Percentiles rank a stretch among this genome's conserved stretches.
Conservation (phyloP, 2,888 invertebrate genomes). For the Tholera decimalis region DNA sequence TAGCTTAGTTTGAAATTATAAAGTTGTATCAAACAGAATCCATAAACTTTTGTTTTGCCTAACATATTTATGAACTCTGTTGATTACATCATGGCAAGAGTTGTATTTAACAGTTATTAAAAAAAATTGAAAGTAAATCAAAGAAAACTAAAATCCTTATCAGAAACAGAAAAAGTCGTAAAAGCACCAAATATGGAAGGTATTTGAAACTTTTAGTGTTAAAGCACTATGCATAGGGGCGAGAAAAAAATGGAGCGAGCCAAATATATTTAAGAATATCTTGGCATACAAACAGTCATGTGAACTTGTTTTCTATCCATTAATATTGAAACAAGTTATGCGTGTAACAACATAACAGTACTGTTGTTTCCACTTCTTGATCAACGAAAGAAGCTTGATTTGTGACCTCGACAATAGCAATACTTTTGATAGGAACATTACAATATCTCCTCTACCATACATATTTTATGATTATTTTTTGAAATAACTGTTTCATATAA, state of each 20-base stretch:
- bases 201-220: neutral
- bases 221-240: too few relatives aligned
- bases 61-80: too few relatives aligned
- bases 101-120: too few relatives aligned
- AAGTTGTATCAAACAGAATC: too few relatives aligned
- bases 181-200: neutral
- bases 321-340: conserved; percentile 43
- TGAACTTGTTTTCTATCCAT: conserved; percentile 47
- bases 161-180: neutral
- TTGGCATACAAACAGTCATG: conserved; percentile 44
- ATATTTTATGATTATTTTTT: conserved; percentile 58
- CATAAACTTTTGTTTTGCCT: too few relatives aligned
- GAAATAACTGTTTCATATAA: conserved; percentile 60
- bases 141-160: neutral
- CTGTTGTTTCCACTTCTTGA: conserved; percentile 41
- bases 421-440: conserved; percentile 54
- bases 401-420: conserved; percentile 37
- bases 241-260: conserved; percentile 31
- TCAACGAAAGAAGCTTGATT: conserved; percentile 48
- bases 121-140: too few relatives aligned
- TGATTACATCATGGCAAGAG: too few relatives aligned
- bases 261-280: conserved; percentile 47
- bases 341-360: conserved; percentile 17
- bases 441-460: conserved; percentile 52
- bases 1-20: too few relatives aligned